These are phyloP conservation scores for Caracal caracal DNA, from an alignment of 2,113 vertebrate species.

Conservation along the genomic window DNA sequence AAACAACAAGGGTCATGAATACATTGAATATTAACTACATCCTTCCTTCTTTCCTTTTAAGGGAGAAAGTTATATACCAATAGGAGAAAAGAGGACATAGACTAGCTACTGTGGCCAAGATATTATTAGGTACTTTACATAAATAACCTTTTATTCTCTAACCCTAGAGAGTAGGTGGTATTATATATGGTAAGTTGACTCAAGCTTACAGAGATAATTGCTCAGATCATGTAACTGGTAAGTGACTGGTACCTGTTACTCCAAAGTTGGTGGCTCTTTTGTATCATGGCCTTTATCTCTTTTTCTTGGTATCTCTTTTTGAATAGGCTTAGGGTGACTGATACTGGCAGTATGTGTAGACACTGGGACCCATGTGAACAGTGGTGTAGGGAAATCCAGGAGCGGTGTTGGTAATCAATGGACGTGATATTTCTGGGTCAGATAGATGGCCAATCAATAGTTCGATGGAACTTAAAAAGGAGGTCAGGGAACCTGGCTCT, in stretches of 20 bases:
- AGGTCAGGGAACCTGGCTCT: not conserved
- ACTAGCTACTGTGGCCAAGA: not conserved
- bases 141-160: conserved; percentile 15
- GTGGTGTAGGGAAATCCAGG: not conserved
- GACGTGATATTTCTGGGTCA: not conserved
- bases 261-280: not conserved
- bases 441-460: not conserved
- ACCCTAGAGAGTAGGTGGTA: not conserved
- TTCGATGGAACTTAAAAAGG: not conserved
- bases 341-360: not conserved
- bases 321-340: not conserved
- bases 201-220: not conserved
- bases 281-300: not conserved
- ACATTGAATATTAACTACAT: not conserved
- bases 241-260: not conserved
- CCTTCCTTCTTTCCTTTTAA: conserved; percentile 38
- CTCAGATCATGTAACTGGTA: conserved; percentile 16
- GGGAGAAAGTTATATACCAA: conserved; percentile 6
- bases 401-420: not conserved
- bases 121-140: not conserved
- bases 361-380: not conserved
- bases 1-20: not conserved
- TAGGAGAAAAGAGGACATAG: not conserved
- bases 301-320: conserved; percentile 26
- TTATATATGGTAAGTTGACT: not conserved